These are phyloP conservation scores for Procambarus clarkii DNA, from an alignment of 1,140 invertebrate genomes.

Conservation along the genomic window DNA sequence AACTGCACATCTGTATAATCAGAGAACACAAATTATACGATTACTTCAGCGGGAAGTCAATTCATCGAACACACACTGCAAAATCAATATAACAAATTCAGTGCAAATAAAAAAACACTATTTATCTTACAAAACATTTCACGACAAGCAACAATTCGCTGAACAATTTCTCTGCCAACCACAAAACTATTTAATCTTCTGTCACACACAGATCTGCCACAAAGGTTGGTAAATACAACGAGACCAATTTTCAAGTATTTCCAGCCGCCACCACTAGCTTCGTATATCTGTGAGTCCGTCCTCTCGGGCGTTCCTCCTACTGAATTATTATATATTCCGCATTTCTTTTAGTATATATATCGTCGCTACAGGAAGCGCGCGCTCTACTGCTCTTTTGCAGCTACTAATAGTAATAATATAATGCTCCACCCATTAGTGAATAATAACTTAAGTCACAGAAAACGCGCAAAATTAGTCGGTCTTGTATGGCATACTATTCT, in stretches of 20 bases:
- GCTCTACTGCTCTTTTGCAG: too few species aligned
- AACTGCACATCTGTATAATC: neutral
- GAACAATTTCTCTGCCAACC: constrained; percentile 14
- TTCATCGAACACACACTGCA: neutral
- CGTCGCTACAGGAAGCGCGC: too few species aligned
- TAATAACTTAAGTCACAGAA: too few species aligned
- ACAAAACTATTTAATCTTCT: constrained; percentile 19
- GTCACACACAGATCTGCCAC: constrained; percentile 10
- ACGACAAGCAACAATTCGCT: constrained; percentile 1
- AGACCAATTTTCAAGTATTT: constrained; percentile 15
- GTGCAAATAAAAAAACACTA: neutral
- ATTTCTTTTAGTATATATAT: too few species aligned
- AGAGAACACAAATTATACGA: neutral
- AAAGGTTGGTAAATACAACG: constrained; percentile 8
- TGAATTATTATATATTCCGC: too few species aligned
- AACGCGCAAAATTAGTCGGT: too few species aligned
- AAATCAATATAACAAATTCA: neutral
- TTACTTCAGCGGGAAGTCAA: neutral
- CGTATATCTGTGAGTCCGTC: neutral
- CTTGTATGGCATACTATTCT: too few species aligned
- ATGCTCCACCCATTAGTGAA: too few species aligned
- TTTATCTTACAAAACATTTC: constrained; percentile 16
- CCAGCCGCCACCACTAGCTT: neutral
- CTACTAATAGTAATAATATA: too few species aligned
- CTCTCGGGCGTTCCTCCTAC: too few species aligned